These are phyloP conservation scores for Halyomorpha halys DNA, from an alignment of 1,140 invertebrate species.

Conservation along the genomic window DNA sequence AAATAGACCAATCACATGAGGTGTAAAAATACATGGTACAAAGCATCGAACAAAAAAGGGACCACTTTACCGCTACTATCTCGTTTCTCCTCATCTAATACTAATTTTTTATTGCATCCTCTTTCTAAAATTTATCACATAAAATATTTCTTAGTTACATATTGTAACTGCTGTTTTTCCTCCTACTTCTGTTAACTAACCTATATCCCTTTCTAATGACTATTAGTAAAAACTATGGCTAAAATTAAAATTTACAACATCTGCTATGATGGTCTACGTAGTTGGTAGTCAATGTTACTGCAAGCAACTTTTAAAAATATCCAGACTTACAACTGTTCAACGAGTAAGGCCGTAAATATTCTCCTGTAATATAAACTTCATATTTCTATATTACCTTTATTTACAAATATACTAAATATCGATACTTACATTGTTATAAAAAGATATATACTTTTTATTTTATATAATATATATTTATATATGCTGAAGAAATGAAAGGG, in stretches of 20 bases:
- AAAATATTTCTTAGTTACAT: constrained; percentile 1
- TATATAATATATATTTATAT: too few relatives aligned
- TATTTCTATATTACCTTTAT: background rate
- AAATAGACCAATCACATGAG: too few relatives aligned
- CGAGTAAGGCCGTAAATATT: constrained; percentile 4
- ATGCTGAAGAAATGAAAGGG: too few relatives aligned
- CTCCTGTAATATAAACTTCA: constrained; percentile 12
- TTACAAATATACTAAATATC: too few relatives aligned
- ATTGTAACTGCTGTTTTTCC: background rate
- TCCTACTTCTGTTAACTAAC: constrained; percentile 16
- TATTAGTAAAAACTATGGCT: background rate
- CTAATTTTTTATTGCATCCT: background rate
- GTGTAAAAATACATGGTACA: too few relatives aligned
- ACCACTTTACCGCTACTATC: too few relatives aligned
- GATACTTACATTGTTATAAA: too few relatives aligned
- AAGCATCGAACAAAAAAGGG: too few relatives aligned
- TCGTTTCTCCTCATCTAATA: too few relatives aligned
- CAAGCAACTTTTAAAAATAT: constrained; percentile 5
- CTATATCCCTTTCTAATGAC: constrained; percentile 16
- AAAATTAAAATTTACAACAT: constrained; percentile 8
- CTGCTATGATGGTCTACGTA: background rate
- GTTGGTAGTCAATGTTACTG: background rate
- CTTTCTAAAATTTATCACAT: constrained; percentile 10
- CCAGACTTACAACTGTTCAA: constrained; percentile 10
- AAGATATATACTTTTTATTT: too few relatives aligned